Evolutionary conservation across 2,797 vertebrate species (phyloP), one percentile per base, ranked within the genome.

Genomic region (Periparus ater): DNA sequence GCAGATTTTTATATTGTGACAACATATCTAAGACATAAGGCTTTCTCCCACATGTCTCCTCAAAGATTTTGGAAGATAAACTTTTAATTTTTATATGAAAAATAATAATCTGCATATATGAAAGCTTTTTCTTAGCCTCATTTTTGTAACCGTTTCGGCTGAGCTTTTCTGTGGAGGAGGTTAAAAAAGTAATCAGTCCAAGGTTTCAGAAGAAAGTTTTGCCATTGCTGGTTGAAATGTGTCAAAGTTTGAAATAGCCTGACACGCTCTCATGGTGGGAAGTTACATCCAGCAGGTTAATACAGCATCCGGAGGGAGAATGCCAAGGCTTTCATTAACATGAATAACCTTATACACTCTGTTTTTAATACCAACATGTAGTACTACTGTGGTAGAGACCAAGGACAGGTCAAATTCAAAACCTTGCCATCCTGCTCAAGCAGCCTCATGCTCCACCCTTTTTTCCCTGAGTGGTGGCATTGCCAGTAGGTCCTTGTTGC

Each of bases 231-330:
- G 26, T 79, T 88, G 85, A 91, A 92, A 91, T 48, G 53, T 77
- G 61, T 88, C 0, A 1, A 72, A 70, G 90, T 96, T 94, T 91
- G 91, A 91, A 95, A 85, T 58, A 94, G 78, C 50, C 34, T 17
- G 12, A 5, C 34, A 13, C 40, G 45, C 63, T 84, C 5, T 93
- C 4, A 0, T 30, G 73, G 83, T 91, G 76, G 92, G 89, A 93
- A 84, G 89, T 88, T 77, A 65, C 38, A 45, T 62, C 15, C 57
- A 82, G 65, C 61, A 91, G 85, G 89, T 94, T 93, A 87, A 79
- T 67, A 17, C 67, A 85, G 53, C 68, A 55, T 74, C 40, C 66
- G 72, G 85, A 53, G 72, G 58, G 74, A 90, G 45, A 40, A 45
- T 94, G 79, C 55, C 62, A 78, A 66, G 70, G 30, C 58, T 91